phyloP scores from a whole-genome alignment of 2,888 invertebrate genomes.

The Chalcis sispes region DNA sequence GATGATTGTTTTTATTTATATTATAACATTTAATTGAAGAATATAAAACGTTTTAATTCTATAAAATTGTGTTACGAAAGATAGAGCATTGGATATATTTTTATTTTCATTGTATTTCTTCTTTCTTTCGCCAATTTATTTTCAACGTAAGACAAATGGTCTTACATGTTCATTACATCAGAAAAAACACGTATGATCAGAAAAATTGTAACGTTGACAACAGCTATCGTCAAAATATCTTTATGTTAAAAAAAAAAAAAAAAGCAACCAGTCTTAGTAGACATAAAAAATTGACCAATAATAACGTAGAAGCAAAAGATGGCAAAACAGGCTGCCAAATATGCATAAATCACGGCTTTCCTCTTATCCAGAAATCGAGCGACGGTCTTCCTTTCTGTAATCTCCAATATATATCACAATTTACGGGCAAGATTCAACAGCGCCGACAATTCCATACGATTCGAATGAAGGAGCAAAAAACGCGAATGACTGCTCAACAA shows the following conservation, averaged over 20 bases:
- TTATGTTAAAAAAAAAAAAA: background rate
- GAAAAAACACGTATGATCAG: no score
- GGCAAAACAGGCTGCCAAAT: background rate
- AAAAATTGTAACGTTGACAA: no score
- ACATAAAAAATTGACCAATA: background rate
- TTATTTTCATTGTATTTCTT: no score
- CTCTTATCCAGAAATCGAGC: background rate
- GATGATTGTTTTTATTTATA: background rate
- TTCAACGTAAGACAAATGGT: no score
- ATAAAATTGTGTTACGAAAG: background rate
- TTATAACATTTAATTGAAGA: background rate
- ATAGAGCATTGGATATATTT: background rate
- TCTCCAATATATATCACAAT: background rate
- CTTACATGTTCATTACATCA: no score
- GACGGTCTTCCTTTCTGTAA: background rate
- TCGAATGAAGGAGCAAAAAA: background rate
- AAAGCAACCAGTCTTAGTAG: background rate
- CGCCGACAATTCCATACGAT: background rate
- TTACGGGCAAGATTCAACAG: background rate
- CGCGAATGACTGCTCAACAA: background rate
- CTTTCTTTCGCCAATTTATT: no score
- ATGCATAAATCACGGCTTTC: background rate
- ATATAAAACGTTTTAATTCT: background rate
- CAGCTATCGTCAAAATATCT: background rate
- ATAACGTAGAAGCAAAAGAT: conserved; percentile 12